Evolutionary conservation across 2,113 vertebrate species (phyloP), one percentile per base, ranked within the genome.

Genomic region (Mesoclemmys tuberculata): DNA sequence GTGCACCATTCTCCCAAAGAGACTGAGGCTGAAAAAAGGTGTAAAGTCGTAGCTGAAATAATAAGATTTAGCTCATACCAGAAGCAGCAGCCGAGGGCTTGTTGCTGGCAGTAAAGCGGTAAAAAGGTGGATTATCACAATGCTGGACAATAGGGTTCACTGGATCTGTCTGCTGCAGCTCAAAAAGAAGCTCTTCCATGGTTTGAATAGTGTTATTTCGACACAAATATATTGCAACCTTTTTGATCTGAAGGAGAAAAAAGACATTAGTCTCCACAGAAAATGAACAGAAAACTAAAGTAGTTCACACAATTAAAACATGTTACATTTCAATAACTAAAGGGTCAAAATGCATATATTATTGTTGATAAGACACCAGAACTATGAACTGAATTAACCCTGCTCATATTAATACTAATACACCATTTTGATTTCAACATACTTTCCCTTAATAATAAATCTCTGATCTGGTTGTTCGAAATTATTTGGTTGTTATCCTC

Each of bases 171-270:
- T 99, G 99, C 98, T 99, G 99, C 80, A 99, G 98, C 97, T 99
- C 99, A 87, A 99, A 99, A 52, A 99, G 98, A 26, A 99, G 99
- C 96, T 99, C 99, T 95, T 99, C 99, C 99, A 99, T 99, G 12
- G 99, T 99, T 94, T 99, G 99, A 89, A 99, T 99, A 82, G 99
- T 99, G 98, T 99, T 99, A 96, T 99, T 99, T 58, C 99, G 99
- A 94, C 99, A 99, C 7, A 99, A 94, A 97, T 99, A 99, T 87
- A 99, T 99, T 12, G 99, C 99, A 96, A 99, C 99, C 95, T 99
- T 99, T 97, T 99, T 99, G 94, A 99, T 99, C 99, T 99, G 95
- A 55, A 90, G 80, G 31, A 74, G 82, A 90, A 93, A 87, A 96
- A 12, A 1, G 93, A 38, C 14, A 46, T 68, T 89, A 80, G 88